A percentile compares a stretch with the other conserved stretches of the same genome.
Conservation (phyloP, 2,113 vertebrate genomes). For the Psammodynastes pulverulentus region DNA sequence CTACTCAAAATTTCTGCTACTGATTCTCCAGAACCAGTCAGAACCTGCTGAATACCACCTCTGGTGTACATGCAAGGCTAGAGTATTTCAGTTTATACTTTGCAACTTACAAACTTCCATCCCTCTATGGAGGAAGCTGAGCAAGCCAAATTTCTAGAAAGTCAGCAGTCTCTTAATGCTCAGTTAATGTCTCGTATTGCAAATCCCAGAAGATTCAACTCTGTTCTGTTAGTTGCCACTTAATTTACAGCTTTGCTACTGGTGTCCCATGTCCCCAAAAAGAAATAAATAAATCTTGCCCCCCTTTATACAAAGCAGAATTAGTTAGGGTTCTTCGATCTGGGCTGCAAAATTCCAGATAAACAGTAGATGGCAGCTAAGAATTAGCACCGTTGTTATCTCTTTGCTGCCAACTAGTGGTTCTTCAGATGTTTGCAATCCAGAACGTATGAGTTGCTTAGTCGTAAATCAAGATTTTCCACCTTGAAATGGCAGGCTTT, state of each 20-base stretch:
- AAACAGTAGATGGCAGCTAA: background rate
- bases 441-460: background rate
- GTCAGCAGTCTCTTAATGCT: background rate
- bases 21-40: no score
- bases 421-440: background rate
- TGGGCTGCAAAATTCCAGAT: background rate
- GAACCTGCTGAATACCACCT: no score
- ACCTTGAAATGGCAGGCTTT: background rate
- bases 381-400: background rate
- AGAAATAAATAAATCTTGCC: background rate
- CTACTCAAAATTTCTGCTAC: no score
- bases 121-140: slow-evolving; percentile 25
- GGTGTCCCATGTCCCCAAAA: background rate
- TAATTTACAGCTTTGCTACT: background rate
- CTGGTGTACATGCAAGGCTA: no score
- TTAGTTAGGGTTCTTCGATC: background rate
- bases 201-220: background rate
- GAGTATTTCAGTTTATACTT: background rate
- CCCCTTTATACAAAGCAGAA: background rate
- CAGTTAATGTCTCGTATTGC: background rate
- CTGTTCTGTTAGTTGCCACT: background rate
- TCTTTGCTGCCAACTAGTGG: background rate
- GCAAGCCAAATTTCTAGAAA: slow-evolving; percentile 6
- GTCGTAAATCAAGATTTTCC: background rate
- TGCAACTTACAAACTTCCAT: background rate